A percentile compares a stretch with the other conserved stretches of the same genome.
These are phyloP conservation scores for Drosophila subsilvestris DNA, from an alignment of 2,888 invertebrate genomes.

Conservation along the genomic window DNA sequence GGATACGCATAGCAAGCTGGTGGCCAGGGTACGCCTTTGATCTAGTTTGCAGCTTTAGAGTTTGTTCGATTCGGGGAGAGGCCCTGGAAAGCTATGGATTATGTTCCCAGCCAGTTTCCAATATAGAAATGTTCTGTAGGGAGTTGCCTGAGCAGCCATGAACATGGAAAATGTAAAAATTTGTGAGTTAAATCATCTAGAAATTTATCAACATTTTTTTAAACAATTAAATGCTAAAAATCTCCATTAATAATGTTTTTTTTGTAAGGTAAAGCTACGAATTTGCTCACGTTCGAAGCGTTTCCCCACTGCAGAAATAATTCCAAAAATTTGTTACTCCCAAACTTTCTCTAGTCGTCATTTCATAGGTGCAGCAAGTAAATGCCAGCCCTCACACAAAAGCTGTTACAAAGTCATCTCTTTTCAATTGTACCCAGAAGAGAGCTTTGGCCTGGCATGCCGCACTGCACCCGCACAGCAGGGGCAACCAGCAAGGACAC, in stretches of 20 bases:
- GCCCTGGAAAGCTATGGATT: slow-evolving; percentile 15
- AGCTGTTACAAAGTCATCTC: slow-evolving; percentile 49
- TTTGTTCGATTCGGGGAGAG: slow-evolving; percentile 9
- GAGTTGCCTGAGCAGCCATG: background rate
- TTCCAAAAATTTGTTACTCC: background rate
- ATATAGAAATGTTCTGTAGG: too few relatives aligned
- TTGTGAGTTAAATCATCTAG: too few relatives aligned
- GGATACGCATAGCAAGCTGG: background rate
- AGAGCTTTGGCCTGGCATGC: slow-evolving; percentile 45
- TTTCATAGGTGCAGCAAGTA: slow-evolving; percentile 7
- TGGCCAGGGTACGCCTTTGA: slow-evolving; percentile 58
- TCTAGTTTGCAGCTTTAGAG: slow-evolving; percentile 38
- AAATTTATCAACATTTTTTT: too few relatives aligned
- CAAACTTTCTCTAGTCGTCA: background rate
- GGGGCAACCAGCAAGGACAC: slow-evolving; percentile 12
- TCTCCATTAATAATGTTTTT: background rate
- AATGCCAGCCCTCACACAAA: background rate
- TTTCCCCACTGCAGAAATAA: background rate
- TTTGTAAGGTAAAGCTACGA: too few relatives aligned
- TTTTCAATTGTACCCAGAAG: slow-evolving; percentile 14
- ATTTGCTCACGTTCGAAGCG: background rate
- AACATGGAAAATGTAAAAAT: background rate
- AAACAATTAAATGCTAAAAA: too few relatives aligned
- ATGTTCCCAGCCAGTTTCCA: too few relatives aligned
- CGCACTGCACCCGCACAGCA: slow-evolving; percentile 45